A percentile compares a stretch with the other conserved stretches of the same genome.
Conservation (phyloP, 2,797 vertebrate species). For the Pantherophis vulpinus region DNA sequence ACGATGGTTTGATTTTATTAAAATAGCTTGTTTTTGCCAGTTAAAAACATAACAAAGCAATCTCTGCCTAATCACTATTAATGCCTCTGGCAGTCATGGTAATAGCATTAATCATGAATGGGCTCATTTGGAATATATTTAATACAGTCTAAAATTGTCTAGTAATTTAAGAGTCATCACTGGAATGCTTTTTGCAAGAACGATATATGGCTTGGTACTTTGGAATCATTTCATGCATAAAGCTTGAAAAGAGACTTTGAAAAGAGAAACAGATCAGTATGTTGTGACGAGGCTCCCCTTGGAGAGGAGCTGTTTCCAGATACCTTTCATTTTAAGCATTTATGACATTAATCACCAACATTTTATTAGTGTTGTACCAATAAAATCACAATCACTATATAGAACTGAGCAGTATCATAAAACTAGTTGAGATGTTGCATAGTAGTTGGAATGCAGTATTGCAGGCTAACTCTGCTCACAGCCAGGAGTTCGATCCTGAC, state of each 20-base stretch:
- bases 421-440: neutral
- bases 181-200: slow-evolving; percentile 26
- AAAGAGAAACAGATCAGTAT: neutral
- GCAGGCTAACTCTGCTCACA: neutral
- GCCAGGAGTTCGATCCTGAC: neutral
- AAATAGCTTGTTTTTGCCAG: slow-evolving; percentile 56
- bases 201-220: slow-evolving; percentile 1
- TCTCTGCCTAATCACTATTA: slow-evolving; percentile 63
- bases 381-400: neutral
- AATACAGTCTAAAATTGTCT: slow-evolving; percentile 21
- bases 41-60: slow-evolving; percentile 63
- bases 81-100: slow-evolving; percentile 58
- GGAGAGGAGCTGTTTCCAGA: neutral
- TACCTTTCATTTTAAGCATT: neutral
- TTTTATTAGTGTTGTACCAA: neutral
- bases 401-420: neutral
- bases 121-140: slow-evolving; percentile 34
- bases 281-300: neutral
- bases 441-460: neutral
- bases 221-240: neutral
- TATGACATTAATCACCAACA: neutral
- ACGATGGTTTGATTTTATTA: slow-evolving; percentile 56
- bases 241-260: neutral
- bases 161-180: slow-evolving; percentile 23
- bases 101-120: slow-evolving; percentile 55